Evolutionary conservation across 2,888 invertebrate species (phyloP), one percentile per base, ranked within the genome.

Genomic region (Drosophila nigritarsus): DNA sequence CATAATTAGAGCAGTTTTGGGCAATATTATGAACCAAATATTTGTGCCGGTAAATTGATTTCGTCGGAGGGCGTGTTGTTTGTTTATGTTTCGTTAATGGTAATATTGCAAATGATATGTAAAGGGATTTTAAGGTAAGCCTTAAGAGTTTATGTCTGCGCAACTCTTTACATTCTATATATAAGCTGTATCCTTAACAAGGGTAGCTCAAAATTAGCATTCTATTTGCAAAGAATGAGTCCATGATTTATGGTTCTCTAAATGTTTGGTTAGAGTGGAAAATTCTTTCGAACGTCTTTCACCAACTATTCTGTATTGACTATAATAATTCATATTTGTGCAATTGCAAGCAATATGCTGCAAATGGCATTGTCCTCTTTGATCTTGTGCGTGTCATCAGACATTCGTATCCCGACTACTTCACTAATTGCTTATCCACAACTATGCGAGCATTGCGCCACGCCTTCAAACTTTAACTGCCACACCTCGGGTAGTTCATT

Each of bases 31-130:
- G 69, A 29, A 9, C 58, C 86, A 85, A 88, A 83, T 88, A 82
- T 82, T 88, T 85, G 86, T 77, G 71, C 60, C 65, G 36, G 66
- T 64, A 87, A 83, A 83, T 83, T 87, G 83, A 83, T 88, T 87
- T 71, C 38, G 50, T 63, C 54, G 11, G 30, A 40, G 64, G 59
- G 15, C 40, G 7, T 29, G 11, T 42, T 50, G 18, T 27, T 18
- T 48, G 58, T 20, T 63, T 40, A 50, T 55, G 62, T 50, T 59
- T 15, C 51, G 42, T 30, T 62, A 55, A 59, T 59, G 62, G 24
- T 42, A 50, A 54, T 58, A 58, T 45, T 49, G 55, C 42, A 40
- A 58, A 58, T 59, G 24, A 56, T 51, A 32, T 61, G 32, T 29
- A 27, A 55, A 42, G 13, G 54, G 15, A 24, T 27, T 58, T 60